Percentiles rank a stretch among this genome's conserved stretches.
Conservation (phyloP, 2,888 invertebrate genomes). For the Strigamia crassipes region DNA sequence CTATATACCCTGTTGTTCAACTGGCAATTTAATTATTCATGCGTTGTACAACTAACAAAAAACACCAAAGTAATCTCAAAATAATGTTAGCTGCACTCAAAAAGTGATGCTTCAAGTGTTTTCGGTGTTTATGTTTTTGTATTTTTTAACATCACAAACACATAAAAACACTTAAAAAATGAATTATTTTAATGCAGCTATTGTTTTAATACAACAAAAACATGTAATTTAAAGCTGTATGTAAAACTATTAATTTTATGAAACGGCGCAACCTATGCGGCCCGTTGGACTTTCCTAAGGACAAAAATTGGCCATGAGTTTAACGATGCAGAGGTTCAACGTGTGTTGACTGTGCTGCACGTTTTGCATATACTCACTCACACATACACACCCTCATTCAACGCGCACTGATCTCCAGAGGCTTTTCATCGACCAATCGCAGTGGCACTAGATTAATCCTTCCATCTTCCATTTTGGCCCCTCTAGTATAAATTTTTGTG, state of each 20-base stretch:
- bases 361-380: not conserved
- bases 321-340: conserved; percentile 6
- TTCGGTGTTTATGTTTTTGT: no score
- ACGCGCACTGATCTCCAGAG: not conserved
- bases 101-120: no score
- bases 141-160: no score
- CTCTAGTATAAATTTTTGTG: not conserved
- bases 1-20: no score
- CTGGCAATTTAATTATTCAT: no score
- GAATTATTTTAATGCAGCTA: no score
- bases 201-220: no score
- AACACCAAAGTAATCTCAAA: not conserved
- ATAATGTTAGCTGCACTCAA: no score
- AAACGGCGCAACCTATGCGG: not conserved
- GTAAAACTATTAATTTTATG: no score
- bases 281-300: not conserved
- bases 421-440: conserved; percentile 21
- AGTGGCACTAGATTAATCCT: conserved; percentile 10
- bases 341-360: conserved; percentile 2
- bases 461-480: conserved; percentile 12
- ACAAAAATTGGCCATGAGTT: conserved; percentile 21
- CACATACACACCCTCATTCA: not conserved
- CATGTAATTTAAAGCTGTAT: not conserved
- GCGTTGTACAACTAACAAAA: no score
- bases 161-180: no score